Evolutionary conservation across 1,140 invertebrate genomes (phyloP).

Genomic region (Mylabris phalerata): DNA sequence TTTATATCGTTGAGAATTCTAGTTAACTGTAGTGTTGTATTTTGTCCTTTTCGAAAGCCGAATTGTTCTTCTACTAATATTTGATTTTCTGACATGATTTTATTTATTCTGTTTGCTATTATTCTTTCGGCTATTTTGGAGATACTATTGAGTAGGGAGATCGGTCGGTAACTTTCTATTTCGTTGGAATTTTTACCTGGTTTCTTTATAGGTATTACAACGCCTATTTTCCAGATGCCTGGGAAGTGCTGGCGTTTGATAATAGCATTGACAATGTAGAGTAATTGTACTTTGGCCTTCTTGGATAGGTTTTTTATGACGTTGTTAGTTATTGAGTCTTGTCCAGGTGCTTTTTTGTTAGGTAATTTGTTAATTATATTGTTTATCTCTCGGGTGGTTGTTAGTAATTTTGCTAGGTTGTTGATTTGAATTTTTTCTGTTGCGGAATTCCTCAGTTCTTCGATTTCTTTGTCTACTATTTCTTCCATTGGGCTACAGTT

Average conservation of each 20-base stretch:
- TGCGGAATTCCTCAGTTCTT: no score
- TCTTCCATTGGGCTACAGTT: no score
- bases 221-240: not conserved
- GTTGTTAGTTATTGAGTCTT: not conserved
- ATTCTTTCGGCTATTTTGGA: slow-evolving; percentile 33
- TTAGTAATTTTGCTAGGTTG: no score
- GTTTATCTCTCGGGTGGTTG: no score
- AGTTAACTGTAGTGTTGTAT: slow-evolving; percentile 21
- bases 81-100: not conserved
- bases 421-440: no score
- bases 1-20: slow-evolving; percentile 25
- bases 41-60: slow-evolving; percentile 18
- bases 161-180: slow-evolving; percentile 31
- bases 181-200: slow-evolving; percentile 33
- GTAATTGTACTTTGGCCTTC: not conserved
- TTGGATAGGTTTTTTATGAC: not conserved
- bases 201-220: slow-evolving; percentile 32
- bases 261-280: not conserved
- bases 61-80: slow-evolving; percentile 16
- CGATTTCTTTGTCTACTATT: no score
- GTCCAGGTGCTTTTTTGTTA: not conserved
- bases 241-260: not conserved
- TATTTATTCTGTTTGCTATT: slow-evolving; percentile 9
- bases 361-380: no score
- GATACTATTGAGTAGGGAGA: slow-evolving; percentile 31